These are phyloP conservation scores for Helobdella robusta DNA, from an alignment of 2,888 invertebrate genomes.

Conservation along the genomic window DNA sequence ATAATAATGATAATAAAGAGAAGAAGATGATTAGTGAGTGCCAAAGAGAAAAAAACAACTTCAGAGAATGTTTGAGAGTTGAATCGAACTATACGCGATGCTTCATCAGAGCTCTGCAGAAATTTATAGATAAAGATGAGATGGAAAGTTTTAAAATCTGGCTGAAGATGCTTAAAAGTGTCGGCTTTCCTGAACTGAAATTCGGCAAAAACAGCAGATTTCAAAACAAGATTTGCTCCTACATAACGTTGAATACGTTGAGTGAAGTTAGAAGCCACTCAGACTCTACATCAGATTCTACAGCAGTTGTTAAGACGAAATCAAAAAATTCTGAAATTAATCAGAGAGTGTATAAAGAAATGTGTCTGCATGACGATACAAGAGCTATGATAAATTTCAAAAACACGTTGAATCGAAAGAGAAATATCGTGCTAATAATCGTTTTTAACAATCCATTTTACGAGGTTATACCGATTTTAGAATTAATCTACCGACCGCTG, in stretches of 20 bases:
- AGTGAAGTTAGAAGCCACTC: too few species aligned
- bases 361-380: background rate
- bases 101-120: background rate
- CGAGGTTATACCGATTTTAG: slow-evolving; percentile 33
- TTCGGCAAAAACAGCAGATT: background rate
- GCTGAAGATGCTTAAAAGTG: background rate
- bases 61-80: too few species aligned
- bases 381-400: slow-evolving; percentile 20
- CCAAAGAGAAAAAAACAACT: too few species aligned
- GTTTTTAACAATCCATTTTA: slow-evolving; percentile 33
- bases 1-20: too few species aligned
- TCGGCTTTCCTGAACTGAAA: too few species aligned
- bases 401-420: slow-evolving; percentile 27
- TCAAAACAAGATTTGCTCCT: background rate
- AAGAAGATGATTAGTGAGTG: too few species aligned
- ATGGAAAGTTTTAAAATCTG: background rate
- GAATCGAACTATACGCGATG: background rate
- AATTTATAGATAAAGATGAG: background rate
- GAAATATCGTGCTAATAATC: slow-evolving; percentile 31
- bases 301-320: background rate
- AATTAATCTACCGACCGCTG: slow-evolving; percentile 32
- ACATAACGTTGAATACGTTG: too few species aligned
- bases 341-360: slow-evolving; percentile 5
- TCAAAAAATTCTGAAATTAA: background rate
- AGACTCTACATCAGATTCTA: too few species aligned